Evolutionary conservation across 2,113 vertebrate species (phyloP).

Genomic region (Etheostoma spectabile): DNA sequence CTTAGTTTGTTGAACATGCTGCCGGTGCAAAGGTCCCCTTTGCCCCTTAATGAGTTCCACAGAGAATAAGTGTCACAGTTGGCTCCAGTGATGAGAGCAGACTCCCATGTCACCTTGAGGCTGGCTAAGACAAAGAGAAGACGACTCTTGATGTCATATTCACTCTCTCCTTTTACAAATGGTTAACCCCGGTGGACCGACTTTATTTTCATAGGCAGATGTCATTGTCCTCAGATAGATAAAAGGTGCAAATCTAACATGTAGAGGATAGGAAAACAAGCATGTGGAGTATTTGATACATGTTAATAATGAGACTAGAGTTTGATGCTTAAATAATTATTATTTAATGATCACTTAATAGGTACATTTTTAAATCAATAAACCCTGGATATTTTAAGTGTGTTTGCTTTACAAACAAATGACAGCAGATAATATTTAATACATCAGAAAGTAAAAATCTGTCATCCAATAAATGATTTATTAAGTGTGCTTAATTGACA

Average conservation of each 20-base stretch:
- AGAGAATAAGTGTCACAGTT: conserved; percentile 78
- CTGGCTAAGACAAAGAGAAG: conserved; percentile 70
- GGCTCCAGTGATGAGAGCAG: conserved; percentile 69
- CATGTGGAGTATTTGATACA: neutral
- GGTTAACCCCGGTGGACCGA: conserved; percentile 44
- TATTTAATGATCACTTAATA: neutral
- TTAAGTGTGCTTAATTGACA: neutral
- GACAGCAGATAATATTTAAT: neutral
- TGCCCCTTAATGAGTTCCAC: conserved; percentile 78
- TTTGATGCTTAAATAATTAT: conserved; percentile 10
- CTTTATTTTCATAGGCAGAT: conserved; percentile 48
- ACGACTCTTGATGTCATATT: conserved; percentile 69
- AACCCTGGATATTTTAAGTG: neutral
- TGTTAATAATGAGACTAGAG: neutral
- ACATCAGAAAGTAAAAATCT: neutral
- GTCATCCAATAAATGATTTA: neutral
- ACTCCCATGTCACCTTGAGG: conserved; percentile 80
- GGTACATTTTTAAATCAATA: neutral
- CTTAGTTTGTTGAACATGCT: conserved; percentile 75
- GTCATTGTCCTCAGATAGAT: conserved; percentile 35
- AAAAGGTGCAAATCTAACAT: conserved; percentile 13
- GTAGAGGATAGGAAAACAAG: conserved; percentile 17
- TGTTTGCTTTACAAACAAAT: neutral
- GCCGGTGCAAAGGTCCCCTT: conserved; percentile 70
- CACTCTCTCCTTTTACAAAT: conserved; percentile 46